These are phyloP conservation scores for Catostomus latipinnis DNA, from an alignment of 2,797 vertebrate species.

Conservation along the genomic window DNA sequence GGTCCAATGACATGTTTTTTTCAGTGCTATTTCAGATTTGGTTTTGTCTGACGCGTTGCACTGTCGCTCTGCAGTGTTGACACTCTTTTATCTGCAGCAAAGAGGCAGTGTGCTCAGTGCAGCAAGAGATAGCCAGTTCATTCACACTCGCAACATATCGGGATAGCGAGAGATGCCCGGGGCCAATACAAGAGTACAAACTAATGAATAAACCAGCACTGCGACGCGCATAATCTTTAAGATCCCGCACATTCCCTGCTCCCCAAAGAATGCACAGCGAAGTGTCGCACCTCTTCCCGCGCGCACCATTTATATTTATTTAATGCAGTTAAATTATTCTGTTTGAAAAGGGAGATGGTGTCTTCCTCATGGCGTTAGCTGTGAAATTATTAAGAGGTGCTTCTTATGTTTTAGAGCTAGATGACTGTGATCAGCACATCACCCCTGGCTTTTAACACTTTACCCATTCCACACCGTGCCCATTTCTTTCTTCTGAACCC, in stretches of 20 bases:
- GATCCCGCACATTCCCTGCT: conserved; percentile 14
- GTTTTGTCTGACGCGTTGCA: background rate
- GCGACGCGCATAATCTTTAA: conserved; percentile 25
- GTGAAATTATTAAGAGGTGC: conserved; percentile 49
- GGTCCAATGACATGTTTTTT: too few relatives aligned
- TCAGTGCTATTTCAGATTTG: background rate
- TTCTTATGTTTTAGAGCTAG: conserved; percentile 6
- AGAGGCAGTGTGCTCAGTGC: conserved; percentile 19
- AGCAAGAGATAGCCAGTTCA: conserved; percentile 21
- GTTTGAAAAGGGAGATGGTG: conserved; percentile 45
- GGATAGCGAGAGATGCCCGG: conserved; percentile 10
- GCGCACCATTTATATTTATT: conserved; percentile 54
- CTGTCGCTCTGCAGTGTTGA: conserved; percentile 1
- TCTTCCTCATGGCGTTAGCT: conserved; percentile 23
- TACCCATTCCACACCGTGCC: conserved; percentile 6
- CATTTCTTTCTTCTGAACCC: conserved; percentile 21
- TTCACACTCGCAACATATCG: background rate
- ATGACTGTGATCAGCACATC: conserved; percentile 11
- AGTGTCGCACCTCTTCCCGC: conserved; percentile 44
- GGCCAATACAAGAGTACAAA: conserved; percentile 31
- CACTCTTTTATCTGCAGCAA: conserved; percentile 23
- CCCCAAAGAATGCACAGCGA: conserved; percentile 19
- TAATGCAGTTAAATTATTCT: conserved; percentile 55
- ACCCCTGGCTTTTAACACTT: conserved; percentile 43
- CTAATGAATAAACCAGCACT: conserved; percentile 40